phyloP scores from a whole-genome alignment of 2,888 invertebrate species.

The Tolmerus cingulatus region DNA sequence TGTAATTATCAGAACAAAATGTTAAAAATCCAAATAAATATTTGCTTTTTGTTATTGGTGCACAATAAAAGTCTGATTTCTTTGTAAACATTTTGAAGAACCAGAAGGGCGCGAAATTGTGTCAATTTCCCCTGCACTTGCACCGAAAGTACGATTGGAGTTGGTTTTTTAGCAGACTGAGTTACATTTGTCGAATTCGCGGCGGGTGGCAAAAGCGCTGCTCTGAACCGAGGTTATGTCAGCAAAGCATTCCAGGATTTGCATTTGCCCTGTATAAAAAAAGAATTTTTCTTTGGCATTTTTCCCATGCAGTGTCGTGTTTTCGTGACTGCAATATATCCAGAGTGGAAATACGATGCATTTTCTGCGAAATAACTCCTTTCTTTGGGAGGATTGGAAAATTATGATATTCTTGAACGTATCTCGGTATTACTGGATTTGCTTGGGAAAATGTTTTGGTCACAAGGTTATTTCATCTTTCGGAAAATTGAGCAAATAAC shows the following conservation, averaged over 20 bases:
- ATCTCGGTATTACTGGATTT: background rate
- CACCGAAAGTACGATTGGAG: background rate
- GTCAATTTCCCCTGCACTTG: background rate
- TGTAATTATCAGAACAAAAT: too few relatives aligned
- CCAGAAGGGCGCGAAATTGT: background rate
- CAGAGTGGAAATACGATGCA: background rate
- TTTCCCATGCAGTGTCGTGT: background rate
- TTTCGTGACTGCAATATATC: background rate
- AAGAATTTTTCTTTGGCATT: background rate
- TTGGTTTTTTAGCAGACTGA: background rate
- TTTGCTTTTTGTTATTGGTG: background rate
- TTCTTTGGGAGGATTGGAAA: background rate
- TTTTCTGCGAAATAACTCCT: background rate
- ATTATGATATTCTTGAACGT: background rate
- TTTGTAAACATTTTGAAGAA: background rate
- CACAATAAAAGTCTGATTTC: background rate
- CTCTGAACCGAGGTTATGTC: background rate
- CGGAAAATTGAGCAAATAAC: background rate
- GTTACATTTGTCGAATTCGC: background rate
- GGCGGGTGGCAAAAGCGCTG: background rate
- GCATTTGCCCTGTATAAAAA: background rate
- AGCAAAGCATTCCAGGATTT: background rate
- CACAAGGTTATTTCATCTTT: background rate
- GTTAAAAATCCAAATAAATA: too few relatives aligned
- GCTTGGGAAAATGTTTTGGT: background rate